Base-by-base conservation (phyloP, 2,797 vertebrate genomes). In the Thalassophryne amazonica region DNA sequence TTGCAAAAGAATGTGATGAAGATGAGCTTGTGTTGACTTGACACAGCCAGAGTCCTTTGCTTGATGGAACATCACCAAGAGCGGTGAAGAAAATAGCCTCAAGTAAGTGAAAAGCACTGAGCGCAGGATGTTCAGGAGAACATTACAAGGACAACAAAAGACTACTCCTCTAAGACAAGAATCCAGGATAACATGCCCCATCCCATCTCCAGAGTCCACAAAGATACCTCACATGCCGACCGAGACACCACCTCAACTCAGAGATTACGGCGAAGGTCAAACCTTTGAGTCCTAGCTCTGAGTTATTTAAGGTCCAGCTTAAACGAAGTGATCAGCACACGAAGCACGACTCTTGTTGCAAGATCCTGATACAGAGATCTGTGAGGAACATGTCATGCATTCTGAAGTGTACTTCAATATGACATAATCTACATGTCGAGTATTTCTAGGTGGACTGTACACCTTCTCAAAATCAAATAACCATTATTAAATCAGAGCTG, bases 91-190 rank as follows among this genome's bases (percentile, higher is more conserved):
- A 64, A n/a, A 58, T 31, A 25, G 60, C 74, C 22, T 11, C 27
- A 2, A 61, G 70, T 35, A 5, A 31, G 13, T 16, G 43, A 49
- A 62, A 28, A 63, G 77, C 57, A 0, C 9, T 5, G 1, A 45
- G 29, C 1, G 3, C 3, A 41, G 48, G 23, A 55, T n/a, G n/a
- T n/a, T n/a, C n/a, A 37, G 55, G 3, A 10, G 21, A 45, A 45
- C 4, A 23, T 77, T 78, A 83, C 60, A n/a, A n/a, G n/a, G n/a
- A 60, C 58, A 85, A 77, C 37, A 56, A 24, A 41, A 57, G n/a
- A n/a, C n/a, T 45, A 32, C 36, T 41, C 32, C 31, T 29, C 20
- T 21, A 14, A 25, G 41, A 45, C 23, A 11, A 50, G 68, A 85
- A 76, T 81, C 73, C 25, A 21, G 29, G 2, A 20, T 3, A 57